phyloP scores from a whole-genome alignment of 2,113 vertebrate genomes.

The Merops nubicus region DNA sequence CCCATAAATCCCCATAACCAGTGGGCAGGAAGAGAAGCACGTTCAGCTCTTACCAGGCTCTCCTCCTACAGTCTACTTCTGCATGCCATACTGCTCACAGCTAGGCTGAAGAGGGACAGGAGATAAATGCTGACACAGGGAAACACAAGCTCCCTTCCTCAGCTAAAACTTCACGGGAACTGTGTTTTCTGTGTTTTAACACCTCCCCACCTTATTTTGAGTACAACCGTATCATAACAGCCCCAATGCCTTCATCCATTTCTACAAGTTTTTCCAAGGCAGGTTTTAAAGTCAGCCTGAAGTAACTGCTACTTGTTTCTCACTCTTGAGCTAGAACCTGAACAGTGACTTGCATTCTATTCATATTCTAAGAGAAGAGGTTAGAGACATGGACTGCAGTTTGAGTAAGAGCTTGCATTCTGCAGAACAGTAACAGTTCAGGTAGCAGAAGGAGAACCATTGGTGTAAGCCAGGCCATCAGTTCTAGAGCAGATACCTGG shows the following conservation, averaged over 20 bases:
- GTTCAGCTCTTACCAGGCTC: neutral
- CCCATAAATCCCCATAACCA: slow-evolving; percentile 39
- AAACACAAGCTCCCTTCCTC: neutral
- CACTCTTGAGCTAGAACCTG: neutral
- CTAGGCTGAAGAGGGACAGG: neutral
- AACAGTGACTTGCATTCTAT: neutral
- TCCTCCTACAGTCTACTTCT: neutral
- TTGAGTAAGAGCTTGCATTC: neutral
- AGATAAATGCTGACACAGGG: neutral
- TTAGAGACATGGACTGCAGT: neutral
- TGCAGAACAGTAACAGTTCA: neutral
- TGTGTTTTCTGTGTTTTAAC: too few relatives aligned
- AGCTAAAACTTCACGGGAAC: neutral
- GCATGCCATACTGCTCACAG: neutral
- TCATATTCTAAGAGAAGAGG: neutral
- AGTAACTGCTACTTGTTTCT: neutral
- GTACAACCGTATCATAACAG: neutral
- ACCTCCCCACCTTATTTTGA: neutral
- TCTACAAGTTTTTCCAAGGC: neutral
- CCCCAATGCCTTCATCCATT: neutral
- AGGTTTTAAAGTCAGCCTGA: neutral
- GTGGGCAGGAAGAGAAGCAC: neutral
- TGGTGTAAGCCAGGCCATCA: too few relatives aligned
- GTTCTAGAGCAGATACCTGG: neutral
- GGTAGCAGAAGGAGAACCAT: too few relatives aligned